A percentile compares a stretch with the other conserved stretches of the same genome.
Conservation (phyloP, 2,797 vertebrate genomes). For the Cheirogaleus major region DNA sequence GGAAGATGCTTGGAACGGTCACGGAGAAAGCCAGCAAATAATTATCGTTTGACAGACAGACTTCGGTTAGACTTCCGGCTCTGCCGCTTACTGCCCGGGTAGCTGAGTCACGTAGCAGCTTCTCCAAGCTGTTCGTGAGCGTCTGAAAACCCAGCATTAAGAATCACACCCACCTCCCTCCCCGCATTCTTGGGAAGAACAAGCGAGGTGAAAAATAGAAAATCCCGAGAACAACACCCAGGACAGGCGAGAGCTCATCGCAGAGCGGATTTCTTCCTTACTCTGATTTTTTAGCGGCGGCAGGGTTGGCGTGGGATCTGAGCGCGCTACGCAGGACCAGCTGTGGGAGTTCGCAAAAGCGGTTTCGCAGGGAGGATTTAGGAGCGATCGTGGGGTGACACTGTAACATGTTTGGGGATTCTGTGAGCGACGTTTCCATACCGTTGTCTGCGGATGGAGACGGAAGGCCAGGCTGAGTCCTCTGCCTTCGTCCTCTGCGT, state of each 20-base stretch:
- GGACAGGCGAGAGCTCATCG: background rate
- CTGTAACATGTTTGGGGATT: background rate
- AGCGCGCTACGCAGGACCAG: no score
- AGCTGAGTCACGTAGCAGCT: background rate
- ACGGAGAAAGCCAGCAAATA: background rate
- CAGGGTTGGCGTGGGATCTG: background rate
- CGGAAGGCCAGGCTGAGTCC: no score
- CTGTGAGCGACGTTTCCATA: fast-evolving
- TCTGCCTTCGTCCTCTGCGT: no score
- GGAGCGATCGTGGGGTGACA: background rate
- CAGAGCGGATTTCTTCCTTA: background rate
- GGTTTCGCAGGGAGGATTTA: background rate
- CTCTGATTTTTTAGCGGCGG: background rate
- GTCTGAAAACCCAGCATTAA: background rate
- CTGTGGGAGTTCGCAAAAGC: background rate
- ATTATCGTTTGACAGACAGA: background rate
- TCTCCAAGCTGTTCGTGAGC: background rate
- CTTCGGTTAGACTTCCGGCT: background rate
- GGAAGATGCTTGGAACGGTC: no score
- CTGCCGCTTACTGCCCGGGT: background rate
- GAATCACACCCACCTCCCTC: background rate
- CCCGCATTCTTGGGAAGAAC: background rate
- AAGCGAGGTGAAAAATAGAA: fast-evolving
- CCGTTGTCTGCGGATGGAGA: background rate
- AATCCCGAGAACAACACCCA: fast-evolving